Evolutionary conservation across 2,113 vertebrate genomes (phyloP), one percentile per base, ranked within the genome.

Genomic region (Etheostoma cragini): DNA sequence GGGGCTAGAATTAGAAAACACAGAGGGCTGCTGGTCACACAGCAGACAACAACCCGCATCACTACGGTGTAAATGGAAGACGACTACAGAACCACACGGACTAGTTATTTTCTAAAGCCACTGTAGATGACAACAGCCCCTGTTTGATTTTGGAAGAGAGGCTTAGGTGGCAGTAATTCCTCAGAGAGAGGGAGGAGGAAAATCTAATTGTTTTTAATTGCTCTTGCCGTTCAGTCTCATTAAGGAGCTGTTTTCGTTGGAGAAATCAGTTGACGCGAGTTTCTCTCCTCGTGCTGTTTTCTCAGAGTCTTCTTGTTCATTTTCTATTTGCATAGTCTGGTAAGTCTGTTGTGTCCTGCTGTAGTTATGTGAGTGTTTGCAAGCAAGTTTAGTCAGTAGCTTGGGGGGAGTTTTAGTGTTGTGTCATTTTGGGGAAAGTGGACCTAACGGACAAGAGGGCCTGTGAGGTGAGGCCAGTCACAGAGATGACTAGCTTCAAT

Each of bases 1-100:
- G 76, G 52, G 66, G 80, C 91, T 87, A 80, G 86, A 92, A 87
- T 89, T 89, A 92, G 91, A 90, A 87, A 86, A 89, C 87, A 85
- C 85, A 85, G 84, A 85, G 70, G 71, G 49, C 72, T 70, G 77
- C 83, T 33, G 77, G 72, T 77, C 83, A 78, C 81, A 66, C 47
- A 22, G 67, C 81, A 86, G 68, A 86, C 77, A 80, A 72, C 91
- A 67, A 64, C 79, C 56, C 13, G 33, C 82, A 3, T 65, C 80
- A 7, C 71, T 12, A 47, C 72, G n/a, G 70, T 0, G 30, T 33
- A 54, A 13, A 42, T 33, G 33, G 38, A 54, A 49, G 70, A 83
- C 13, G 6, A 66, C 13, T 4, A 13, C 15, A 35, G 52, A 53
- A 35, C 64, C 0, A n/a, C 17, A 6, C 4, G 14, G 49, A 16